Conservation (phyloP, 1,140 invertebrate genomes). For the Heliconius himera region DNA sequence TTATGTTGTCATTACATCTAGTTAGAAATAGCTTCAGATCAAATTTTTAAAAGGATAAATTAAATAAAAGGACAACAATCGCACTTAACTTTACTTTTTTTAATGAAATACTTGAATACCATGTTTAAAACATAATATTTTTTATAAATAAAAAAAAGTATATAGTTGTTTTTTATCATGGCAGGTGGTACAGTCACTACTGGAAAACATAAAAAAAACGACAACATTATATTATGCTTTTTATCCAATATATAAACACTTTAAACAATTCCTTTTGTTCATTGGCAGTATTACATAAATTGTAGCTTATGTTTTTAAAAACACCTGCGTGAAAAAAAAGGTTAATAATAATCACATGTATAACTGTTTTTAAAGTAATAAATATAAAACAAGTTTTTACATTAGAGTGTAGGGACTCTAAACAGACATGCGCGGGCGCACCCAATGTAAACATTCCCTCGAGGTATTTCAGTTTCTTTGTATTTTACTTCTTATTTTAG, state of each 20-base stretch:
- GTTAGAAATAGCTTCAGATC: too few species aligned
- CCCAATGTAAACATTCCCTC: constrained; percentile 38
- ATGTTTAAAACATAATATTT: too few species aligned
- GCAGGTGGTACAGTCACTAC: too few species aligned
- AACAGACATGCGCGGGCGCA: constrained; percentile 29
- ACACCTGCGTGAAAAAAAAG: neutral
- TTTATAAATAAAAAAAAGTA: too few species aligned
- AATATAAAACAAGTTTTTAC: constrained; percentile 12
- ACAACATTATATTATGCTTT: neutral
- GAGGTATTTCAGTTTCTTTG: constrained; percentile 40
- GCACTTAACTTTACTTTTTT: too few species aligned
- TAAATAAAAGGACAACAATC: too few species aligned
- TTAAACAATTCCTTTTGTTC: neutral
- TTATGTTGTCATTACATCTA: too few species aligned
- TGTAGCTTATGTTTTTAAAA: neutral
- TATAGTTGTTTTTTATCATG: too few species aligned
- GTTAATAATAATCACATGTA: neutral
- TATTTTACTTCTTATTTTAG: constrained; percentile 37
- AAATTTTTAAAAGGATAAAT: too few species aligned
- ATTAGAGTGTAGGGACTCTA: constrained; percentile 17
- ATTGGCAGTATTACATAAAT: neutral
- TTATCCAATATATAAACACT: neutral
- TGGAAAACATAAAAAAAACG: neutral
- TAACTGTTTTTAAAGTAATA: constrained; percentile 1
- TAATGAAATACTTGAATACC: too few species aligned